phyloP scores from a whole-genome alignment of 2,797 vertebrate genomes.

The Chelon auratus region DNA sequence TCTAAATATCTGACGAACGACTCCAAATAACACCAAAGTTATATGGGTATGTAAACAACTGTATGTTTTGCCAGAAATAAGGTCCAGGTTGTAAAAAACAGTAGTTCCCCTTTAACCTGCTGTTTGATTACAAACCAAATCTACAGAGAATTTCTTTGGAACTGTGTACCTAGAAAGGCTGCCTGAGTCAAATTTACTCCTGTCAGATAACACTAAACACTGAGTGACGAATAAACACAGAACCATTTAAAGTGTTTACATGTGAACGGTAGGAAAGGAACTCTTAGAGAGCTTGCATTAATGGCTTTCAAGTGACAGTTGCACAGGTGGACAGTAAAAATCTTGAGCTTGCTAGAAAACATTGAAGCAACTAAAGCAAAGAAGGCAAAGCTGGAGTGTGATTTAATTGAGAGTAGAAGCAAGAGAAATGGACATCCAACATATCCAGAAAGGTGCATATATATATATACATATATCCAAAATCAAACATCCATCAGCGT shows the following conservation, averaged over 20 bases:
- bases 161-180: constrained; percentile 5
- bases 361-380: not conserved
- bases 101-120: not conserved
- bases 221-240: constrained; percentile 28
- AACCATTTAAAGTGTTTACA: constrained; percentile 48
- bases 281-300: constrained; percentile 11
- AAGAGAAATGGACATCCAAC: not conserved
- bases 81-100: no score
- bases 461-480: constrained; percentile 30
- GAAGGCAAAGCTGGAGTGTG: not conserved
- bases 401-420: not conserved
- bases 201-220: constrained; percentile 23
- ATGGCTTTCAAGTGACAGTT: constrained; percentile 30
- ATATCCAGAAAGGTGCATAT: constrained; percentile 34
- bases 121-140: constrained; percentile 24
- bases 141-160: constrained; percentile 26
- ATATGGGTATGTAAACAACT: no score
- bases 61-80: no score
- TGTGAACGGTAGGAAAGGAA: constrained; percentile 17
- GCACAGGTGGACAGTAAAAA: constrained; percentile 14
- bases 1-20: no score
- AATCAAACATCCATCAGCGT: constrained; percentile 50
- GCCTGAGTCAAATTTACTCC: constrained; percentile 28
- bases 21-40: no score
- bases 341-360: not conserved